These are phyloP conservation scores for Nymphicus hollandicus DNA, from an alignment of 2,113 vertebrate species.

Conservation along the genomic window DNA sequence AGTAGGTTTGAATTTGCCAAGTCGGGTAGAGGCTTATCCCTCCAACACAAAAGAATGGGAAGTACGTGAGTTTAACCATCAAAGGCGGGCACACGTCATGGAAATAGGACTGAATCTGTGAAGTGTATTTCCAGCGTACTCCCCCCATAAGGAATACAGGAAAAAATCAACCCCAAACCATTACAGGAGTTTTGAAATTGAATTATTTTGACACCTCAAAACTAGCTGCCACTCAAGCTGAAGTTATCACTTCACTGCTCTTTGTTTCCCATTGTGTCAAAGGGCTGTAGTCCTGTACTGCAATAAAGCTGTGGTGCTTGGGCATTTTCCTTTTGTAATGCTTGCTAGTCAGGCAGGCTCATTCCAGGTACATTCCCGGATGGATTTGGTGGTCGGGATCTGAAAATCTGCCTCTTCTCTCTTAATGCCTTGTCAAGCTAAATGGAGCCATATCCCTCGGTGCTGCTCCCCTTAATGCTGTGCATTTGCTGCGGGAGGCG, in stretches of 20 bases:
- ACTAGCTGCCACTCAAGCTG: background rate
- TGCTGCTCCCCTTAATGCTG: accelerated
- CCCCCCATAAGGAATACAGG: background rate
- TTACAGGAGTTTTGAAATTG: background rate
- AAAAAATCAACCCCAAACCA: background rate
- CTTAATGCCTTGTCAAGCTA: background rate
- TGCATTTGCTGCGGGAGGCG: background rate
- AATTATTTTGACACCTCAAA: background rate
- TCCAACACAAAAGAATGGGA: background rate
- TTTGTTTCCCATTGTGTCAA: background rate
- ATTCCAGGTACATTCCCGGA: accelerated
- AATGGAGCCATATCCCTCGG: background rate
- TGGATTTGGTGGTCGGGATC: background rate
- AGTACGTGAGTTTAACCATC: background rate
- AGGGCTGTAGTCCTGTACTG: background rate
- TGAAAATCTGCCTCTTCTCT: background rate
- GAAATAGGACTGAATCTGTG: background rate
- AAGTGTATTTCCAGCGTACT: background rate
- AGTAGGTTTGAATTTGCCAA: background rate
- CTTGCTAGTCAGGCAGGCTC: background rate
- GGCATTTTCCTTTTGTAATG: background rate
- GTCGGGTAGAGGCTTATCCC: background rate
- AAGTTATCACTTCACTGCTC: background rate
- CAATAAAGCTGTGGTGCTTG: background rate
- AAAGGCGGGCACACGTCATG: background rate